phyloP scores from a whole-genome alignment of 2,797 vertebrate genomes.

The Meriones psammophilus region DNA sequence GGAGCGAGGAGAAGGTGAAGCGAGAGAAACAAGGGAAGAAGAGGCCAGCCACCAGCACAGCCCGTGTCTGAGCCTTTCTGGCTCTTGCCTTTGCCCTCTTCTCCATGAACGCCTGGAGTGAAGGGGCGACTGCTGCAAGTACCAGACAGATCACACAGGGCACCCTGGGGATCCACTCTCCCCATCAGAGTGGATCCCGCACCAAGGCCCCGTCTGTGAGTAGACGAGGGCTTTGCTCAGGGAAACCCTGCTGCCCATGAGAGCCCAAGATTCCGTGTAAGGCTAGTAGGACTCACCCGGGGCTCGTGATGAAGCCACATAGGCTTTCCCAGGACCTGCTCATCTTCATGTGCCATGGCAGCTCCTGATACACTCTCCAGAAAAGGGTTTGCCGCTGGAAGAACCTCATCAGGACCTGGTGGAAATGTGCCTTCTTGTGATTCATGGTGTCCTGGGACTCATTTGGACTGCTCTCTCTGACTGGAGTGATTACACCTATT shows the following conservation, averaged over 20 bases:
- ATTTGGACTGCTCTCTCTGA: slow-evolving; percentile 69
- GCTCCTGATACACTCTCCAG: slow-evolving; percentile 78
- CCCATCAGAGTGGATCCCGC: neutral
- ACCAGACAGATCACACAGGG: neutral
- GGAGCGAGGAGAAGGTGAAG: neutral
- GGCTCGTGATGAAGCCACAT: slow-evolving; percentile 77
- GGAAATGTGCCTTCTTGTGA: slow-evolving; percentile 75
- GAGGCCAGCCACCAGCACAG: neutral
- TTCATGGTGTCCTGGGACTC: slow-evolving; percentile 47
- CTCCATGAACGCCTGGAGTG: neutral
- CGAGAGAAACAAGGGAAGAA: neutral
- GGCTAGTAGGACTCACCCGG: slow-evolving; percentile 45
- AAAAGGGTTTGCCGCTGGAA: slow-evolving; percentile 78
- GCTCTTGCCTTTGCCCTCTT: neutral
- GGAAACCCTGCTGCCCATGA: too few species aligned
- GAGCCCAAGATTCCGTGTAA: too few species aligned
- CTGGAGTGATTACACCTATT: slow-evolving; percentile 66
- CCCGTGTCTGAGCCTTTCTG: neutral
- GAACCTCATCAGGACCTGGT: slow-evolving; percentile 71
- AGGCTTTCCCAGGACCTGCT: slow-evolving; percentile 68
- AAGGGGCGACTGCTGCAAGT: neutral
- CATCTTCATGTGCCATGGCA: slow-evolving; percentile 84
- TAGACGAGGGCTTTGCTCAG: too few species aligned
- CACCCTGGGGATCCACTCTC: neutral
- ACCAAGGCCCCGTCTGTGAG: neutral